phyloP scores from a whole-genome alignment of 2,888 invertebrate species.

The Adineta ricciae region DNA sequence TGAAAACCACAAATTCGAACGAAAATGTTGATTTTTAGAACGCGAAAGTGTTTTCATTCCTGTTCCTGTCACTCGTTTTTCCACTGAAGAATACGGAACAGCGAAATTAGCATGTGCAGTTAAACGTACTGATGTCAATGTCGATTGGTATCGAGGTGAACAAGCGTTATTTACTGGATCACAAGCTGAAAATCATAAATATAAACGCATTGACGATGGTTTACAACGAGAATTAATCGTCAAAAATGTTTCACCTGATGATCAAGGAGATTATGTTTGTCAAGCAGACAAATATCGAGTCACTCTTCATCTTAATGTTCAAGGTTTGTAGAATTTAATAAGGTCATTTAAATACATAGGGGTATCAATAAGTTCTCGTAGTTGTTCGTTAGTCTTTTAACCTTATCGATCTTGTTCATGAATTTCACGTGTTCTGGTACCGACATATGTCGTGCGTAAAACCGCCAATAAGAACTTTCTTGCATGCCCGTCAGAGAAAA shows the following conservation, averaged over 20 bases:
- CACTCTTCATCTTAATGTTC: slow-evolving; percentile 26
- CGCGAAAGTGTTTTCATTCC: slow-evolving; percentile 23
- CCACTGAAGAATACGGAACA: background rate
- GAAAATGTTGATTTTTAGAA: background rate
- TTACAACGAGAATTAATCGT: slow-evolving; percentile 27
- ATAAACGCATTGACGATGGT: slow-evolving; percentile 27
- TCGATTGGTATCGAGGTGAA: slow-evolving; percentile 28
- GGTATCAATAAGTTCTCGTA: too few species aligned
- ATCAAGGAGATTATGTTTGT: slow-evolving; percentile 32
- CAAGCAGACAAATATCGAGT: slow-evolving; percentile 28
- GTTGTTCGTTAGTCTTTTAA: too few species aligned
- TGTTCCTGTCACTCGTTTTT: background rate
- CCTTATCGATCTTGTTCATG: too few species aligned
- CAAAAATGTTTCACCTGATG: slow-evolving; percentile 8
- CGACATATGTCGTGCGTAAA: too few species aligned
- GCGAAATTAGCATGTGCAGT: slow-evolving; percentile 21
- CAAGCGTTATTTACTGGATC: background rate
- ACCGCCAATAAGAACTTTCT: too few species aligned
- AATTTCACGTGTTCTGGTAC: too few species aligned
- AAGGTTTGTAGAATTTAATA: background rate
- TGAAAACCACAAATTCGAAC: background rate
- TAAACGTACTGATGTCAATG: slow-evolving; percentile 23
- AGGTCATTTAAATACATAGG: too few species aligned
- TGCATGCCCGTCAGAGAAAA: too few species aligned
- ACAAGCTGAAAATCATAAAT: slow-evolving; percentile 20